phyloP scores from a whole-genome alignment of 2,888 invertebrate genomes.

The Tiphia femorata region DNA sequence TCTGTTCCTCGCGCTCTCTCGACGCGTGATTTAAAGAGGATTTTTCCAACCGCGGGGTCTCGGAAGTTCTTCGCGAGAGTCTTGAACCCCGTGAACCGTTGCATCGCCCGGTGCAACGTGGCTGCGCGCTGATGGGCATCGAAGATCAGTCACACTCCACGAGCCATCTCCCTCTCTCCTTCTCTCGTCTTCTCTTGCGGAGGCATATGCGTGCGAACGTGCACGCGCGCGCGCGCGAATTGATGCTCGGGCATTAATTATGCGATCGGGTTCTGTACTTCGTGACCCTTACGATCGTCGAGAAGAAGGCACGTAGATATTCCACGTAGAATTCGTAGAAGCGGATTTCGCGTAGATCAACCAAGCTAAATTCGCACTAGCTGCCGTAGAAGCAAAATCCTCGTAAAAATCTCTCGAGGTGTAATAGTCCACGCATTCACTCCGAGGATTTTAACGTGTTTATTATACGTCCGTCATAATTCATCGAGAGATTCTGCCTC shows the following conservation, averaged over 20 bases:
- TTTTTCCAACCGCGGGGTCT: slow-evolving; percentile 26
- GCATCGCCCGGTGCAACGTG: too few relatives aligned
- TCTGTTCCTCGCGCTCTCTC: slow-evolving; percentile 13
- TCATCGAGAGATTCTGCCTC: too few relatives aligned
- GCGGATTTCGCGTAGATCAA: too few relatives aligned
- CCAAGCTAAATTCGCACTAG: too few relatives aligned
- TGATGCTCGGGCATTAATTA: slow-evolving; percentile 66
- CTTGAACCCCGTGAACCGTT: slow-evolving; percentile 51
- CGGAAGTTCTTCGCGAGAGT: too few relatives aligned
- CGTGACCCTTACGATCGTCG: slow-evolving; percentile 45
- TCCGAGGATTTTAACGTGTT: too few relatives aligned
- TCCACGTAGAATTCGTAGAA: too few relatives aligned
- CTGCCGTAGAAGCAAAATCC: too few relatives aligned
- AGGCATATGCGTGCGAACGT: not conserved
- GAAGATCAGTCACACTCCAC: slow-evolving; percentile 55
- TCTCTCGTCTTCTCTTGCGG: not conserved
- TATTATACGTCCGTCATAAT: too few relatives aligned
- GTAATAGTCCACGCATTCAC: too few relatives aligned
- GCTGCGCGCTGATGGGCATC: slow-evolving; percentile 51
- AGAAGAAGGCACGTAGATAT: slow-evolving; percentile 39
- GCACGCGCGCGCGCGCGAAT: slow-evolving; percentile 55
- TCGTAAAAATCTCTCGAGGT: too few relatives aligned
- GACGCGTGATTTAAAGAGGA: slow-evolving; percentile 62
- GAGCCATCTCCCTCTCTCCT: not conserved
- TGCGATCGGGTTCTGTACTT: slow-evolving; percentile 43